phyloP scores from a whole-genome alignment of 2,888 invertebrate genomes.

The Phortica magna region DNA sequence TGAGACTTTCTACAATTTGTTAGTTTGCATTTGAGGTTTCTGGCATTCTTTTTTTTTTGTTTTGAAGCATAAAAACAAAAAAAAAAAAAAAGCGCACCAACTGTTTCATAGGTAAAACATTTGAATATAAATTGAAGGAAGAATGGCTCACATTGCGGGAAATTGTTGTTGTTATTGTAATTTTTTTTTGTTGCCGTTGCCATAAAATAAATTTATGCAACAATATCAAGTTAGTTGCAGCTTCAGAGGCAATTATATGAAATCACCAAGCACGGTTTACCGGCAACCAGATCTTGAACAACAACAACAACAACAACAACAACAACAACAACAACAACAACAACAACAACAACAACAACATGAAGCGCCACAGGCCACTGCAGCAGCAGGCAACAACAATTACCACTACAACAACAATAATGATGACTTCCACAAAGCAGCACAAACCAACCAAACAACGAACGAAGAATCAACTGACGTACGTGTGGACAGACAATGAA shows the following conservation, averaged over 20 bases:
- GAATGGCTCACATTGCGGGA: background rate
- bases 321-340: constrained; percentile 1
- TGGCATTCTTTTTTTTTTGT: background rate
- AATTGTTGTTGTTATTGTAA: constrained; percentile 9
- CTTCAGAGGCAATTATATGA: constrained; percentile 25
- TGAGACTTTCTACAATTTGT: background rate
- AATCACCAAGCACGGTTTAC: constrained; percentile 5
- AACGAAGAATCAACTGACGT: background rate
- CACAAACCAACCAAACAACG: background rate
- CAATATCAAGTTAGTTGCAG: constrained; percentile 5
- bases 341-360: constrained; percentile 11
- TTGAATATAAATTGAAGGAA: too few species aligned
- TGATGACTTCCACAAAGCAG: background rate
- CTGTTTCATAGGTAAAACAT: background rate
- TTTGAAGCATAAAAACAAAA: too few species aligned
- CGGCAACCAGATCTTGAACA: background rate
- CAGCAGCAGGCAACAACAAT: background rate
- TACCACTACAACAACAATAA: background rate
- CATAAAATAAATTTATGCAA: constrained; percentile 15
- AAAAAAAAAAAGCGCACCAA: background rate
- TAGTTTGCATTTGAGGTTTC: background rate
- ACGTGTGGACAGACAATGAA: constrained; percentile 17
- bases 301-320: constrained; percentile 19
- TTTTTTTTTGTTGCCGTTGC: constrained; percentile 11
- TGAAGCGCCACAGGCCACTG: background rate